phyloP scores from a whole-genome alignment of 2,113 vertebrate genomes.

The Excalfactoria chinensis region DNA sequence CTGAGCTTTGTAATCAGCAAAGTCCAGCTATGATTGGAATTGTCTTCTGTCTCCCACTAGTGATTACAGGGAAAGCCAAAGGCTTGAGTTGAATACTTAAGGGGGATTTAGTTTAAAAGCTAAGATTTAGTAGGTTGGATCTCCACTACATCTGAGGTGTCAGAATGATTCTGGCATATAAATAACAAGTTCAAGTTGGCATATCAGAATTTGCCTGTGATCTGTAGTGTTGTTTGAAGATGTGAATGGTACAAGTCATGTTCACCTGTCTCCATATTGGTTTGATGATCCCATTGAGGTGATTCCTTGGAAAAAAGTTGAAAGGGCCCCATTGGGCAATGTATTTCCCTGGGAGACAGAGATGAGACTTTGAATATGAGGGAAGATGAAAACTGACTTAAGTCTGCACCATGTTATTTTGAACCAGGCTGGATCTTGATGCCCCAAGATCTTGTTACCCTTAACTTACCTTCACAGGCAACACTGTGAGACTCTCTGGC shows the following conservation, averaged over 20 bases:
- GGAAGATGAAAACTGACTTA: background rate
- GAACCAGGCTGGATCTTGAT: background rate
- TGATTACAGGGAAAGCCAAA: slow-evolving; percentile 18
- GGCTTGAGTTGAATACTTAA: background rate
- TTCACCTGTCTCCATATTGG: background rate
- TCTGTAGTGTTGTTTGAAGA: background rate
- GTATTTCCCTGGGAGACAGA: background rate
- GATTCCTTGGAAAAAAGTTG: background rate
- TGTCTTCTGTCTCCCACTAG: background rate
- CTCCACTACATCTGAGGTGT: background rate
- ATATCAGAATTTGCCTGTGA: background rate
- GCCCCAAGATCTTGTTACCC: background rate
- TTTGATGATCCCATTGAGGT: background rate
- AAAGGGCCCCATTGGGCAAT: background rate
- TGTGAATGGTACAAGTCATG: background rate
- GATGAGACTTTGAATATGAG: background rate
- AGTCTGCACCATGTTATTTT: background rate
- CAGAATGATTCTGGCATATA: background rate
- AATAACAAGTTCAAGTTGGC: background rate
- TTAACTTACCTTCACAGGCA: background rate
- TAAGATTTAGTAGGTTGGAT: background rate
- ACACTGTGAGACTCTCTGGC: background rate
- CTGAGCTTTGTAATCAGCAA: slow-evolving; percentile 25
- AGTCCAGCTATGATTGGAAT: slow-evolving; percentile 37
- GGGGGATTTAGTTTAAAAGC: background rate